A percentile compares a stretch with the other conserved stretches of the same genome.
These are phyloP conservation scores for Cataglyphis rosenhaueri DNA, from an alignment of 2,888 invertebrate species.

Conservation along the genomic window DNA sequence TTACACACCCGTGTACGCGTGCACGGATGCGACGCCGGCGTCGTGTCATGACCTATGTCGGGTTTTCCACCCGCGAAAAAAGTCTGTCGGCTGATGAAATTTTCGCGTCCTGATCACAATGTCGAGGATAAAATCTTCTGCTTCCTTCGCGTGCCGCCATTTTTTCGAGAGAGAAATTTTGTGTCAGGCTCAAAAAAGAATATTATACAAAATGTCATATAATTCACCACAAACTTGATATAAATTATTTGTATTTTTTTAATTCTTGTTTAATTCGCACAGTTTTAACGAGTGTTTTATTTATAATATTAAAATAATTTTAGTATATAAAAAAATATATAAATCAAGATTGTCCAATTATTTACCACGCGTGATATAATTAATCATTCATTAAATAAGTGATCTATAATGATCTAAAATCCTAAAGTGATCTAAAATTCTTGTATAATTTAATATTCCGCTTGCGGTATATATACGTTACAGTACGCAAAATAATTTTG, in stretches of 20 bases:
- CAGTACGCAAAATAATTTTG: too few species aligned
- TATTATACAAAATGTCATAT: not conserved
- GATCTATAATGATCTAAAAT: too few species aligned
- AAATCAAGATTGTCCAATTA: not conserved
- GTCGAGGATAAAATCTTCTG: conserved; percentile 27
- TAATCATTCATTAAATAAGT: too few species aligned
- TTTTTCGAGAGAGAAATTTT: conserved; percentile 22
- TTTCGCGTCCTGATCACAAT: conserved; percentile 67
- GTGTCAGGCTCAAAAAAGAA: not conserved
- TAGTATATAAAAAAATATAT: too few species aligned
- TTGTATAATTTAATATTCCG: too few species aligned
- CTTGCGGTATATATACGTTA: too few species aligned
- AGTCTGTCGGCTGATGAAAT: conserved; percentile 76
- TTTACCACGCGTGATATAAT: too few species aligned
- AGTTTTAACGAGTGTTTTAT: not conserved
- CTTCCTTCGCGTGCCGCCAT: conserved; percentile 9
- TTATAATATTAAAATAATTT: not conserved
- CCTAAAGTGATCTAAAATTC: too few species aligned
- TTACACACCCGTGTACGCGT: conserved; percentile 68
- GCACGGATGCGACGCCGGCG: conserved; percentile 32
- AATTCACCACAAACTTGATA: not conserved
- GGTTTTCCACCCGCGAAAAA: conserved; percentile 61
- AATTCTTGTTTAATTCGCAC: not conserved
- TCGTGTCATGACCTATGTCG: conserved; percentile 8
- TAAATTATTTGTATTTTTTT: not conserved